Evolutionary conservation across 2,797 vertebrate genomes (phyloP).

Genomic region (Chelon labrosus): DNA sequence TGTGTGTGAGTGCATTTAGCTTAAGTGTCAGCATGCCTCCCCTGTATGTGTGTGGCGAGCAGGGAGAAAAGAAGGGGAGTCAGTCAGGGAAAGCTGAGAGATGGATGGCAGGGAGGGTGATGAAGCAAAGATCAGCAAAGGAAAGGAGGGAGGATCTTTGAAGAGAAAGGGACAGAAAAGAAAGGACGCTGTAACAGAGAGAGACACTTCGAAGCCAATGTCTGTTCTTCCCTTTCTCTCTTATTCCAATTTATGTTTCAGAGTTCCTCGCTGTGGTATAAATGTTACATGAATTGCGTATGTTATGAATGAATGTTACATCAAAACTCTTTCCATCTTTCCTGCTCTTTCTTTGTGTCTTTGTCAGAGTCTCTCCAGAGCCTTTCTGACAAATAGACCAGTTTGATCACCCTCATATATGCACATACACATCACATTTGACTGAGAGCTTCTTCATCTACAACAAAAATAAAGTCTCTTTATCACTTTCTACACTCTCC

Average conservation of each 20-base stretch:
- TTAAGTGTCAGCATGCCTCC: constrained; percentile 74
- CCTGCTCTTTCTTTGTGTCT: constrained; percentile 17
- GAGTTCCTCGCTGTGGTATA: constrained; percentile 25
- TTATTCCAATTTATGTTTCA: constrained; percentile 48
- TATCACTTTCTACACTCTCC: constrained; percentile 28
- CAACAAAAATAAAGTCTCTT: constrained; percentile 32
- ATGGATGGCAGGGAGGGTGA: constrained; percentile 55
- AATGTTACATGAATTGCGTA: constrained; percentile 55
- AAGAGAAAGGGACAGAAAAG: constrained; percentile 32
- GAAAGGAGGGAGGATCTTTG: constrained; percentile 17
- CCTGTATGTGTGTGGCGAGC: constrained; percentile 60
- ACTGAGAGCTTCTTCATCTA: constrained; percentile 16
- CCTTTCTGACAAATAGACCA: constrained; percentile 54
- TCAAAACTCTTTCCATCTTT: constrained; percentile 35
- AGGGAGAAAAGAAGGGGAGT: constrained; percentile 58
- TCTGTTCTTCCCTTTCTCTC: constrained; percentile 9
- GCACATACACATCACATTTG: constrained; percentile 18
- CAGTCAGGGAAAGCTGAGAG: constrained; percentile 52
- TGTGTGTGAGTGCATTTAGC: constrained; percentile 80
- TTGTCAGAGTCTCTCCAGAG: constrained; percentile 34
- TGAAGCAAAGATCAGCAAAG: constrained; percentile 36
- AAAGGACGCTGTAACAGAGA: constrained; percentile 37
- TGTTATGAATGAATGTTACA: constrained; percentile 55
- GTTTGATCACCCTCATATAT: constrained; percentile 48
- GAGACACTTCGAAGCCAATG: constrained; percentile 19